phyloP scores from a whole-genome alignment of 1,140 invertebrate genomes.

The Apis laboriosa region DNA sequence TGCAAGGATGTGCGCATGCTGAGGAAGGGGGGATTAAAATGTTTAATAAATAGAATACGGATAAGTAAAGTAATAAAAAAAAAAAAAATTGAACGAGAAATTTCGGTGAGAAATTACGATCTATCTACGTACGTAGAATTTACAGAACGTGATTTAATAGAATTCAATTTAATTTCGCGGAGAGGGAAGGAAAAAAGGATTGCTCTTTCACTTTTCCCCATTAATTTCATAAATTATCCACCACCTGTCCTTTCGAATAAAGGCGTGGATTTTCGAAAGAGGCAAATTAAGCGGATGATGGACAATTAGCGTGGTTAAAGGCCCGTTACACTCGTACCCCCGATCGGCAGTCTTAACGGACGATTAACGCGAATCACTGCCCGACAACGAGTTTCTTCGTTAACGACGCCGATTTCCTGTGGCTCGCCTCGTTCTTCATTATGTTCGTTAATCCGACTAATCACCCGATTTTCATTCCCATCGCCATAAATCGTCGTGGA shows the following conservation, averaged over 20 bases:
- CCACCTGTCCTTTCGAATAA: too few species aligned
- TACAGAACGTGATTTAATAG: too few species aligned
- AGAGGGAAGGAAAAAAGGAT: not conserved
- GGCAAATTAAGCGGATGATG: not conserved
- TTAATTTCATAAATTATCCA: not conserved
- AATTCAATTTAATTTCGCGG: not conserved
- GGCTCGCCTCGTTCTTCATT: not conserved
- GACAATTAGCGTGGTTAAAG: not conserved
- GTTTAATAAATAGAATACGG: too few species aligned
- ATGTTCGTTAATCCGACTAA: conserved; percentile 8
- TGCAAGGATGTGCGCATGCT: too few species aligned
- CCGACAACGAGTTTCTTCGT: not conserved
- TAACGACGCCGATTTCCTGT: not conserved
- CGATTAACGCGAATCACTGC: conserved; percentile 17
- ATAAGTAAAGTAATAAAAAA: too few species aligned
- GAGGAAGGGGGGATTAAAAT: too few species aligned
- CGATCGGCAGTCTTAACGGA: not conserved
- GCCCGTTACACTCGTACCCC: not conserved
- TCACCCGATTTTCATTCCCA: not conserved
- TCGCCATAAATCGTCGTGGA: not conserved
- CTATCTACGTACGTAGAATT: too few species aligned
- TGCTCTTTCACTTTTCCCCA: not conserved
- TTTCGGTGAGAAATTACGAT: too few species aligned
- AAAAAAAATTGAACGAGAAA: too few species aligned
- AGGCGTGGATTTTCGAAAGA: not conserved